Conservation (phyloP, 1,140 invertebrate species). For the Hycleus cichorii region DNA sequence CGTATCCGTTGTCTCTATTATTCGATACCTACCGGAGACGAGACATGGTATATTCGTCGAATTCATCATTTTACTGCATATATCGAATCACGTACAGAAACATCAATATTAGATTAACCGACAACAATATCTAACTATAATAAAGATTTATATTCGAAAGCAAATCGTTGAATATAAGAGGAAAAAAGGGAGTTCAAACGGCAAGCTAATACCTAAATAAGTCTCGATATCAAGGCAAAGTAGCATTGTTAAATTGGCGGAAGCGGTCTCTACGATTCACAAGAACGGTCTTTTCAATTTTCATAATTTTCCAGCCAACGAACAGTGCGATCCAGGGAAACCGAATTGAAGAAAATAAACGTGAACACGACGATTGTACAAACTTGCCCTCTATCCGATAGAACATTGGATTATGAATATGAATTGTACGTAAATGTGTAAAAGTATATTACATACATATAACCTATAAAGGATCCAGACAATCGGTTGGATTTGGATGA, state of each 20-base stretch:
- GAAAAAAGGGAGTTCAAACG: slow-evolving; percentile 6
- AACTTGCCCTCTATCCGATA: not conserved
- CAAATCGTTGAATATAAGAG: too few relatives aligned
- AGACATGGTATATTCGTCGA: too few relatives aligned
- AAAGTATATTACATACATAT: too few relatives aligned
- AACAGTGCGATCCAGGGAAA: slow-evolving; percentile 19
- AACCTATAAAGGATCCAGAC: too few relatives aligned
- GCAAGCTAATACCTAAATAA: slow-evolving; percentile 28
- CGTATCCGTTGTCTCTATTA: slow-evolving; percentile 3
- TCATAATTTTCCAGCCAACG: slow-evolving; percentile 28
- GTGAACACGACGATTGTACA: slow-evolving; percentile 6
- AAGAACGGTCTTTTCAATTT: slow-evolving; percentile 25
- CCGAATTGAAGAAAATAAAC: slow-evolving; percentile 10
- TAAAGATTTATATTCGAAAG: too few relatives aligned
- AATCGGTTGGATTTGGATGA: too few relatives aligned
- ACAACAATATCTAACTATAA: too few relatives aligned
- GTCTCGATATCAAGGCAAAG: slow-evolving; percentile 22
- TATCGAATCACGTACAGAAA: too few relatives aligned
- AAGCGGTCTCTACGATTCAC: slow-evolving; percentile 8
- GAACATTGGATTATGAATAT: slow-evolving; percentile 13
- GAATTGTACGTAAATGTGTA: slow-evolving; percentile 1
- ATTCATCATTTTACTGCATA: too few relatives aligned
- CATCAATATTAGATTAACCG: too few relatives aligned
- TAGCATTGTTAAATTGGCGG: slow-evolving; percentile 32
- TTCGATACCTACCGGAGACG: not conserved